Evolutionary conservation across 2,113 vertebrate species (phyloP), one percentile per base, ranked within the genome.

Genomic region (Trichomycterus rosablanca): DNA sequence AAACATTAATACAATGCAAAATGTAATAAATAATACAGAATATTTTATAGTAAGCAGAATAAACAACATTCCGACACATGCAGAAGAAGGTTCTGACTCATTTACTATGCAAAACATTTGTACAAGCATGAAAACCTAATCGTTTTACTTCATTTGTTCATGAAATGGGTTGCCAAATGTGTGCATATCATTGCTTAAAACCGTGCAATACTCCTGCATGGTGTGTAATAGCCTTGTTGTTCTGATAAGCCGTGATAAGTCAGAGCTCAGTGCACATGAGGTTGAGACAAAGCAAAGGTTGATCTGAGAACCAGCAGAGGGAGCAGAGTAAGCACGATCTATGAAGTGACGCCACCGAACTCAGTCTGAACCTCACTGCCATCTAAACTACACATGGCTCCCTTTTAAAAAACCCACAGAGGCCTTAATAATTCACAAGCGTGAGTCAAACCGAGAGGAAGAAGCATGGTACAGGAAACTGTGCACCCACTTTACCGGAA

Each of bases 401-500:
- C 18, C 50, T 37, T 40, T 52, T 2, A 52, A 45, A 70, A 66
- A 63, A 45, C 45, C 24, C 26, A 26, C 51, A 20, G 35, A 24
- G 48, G 46, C 48, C 24, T 74, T 46, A 71, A 74, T 69, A 59
- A 74, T 74, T 45, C 34, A 74, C 5, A 62, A 10, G 40, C 3
- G 4, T 35, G 32, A 34, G 23, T 39, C 57, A 66, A 42, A 50
- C 44, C 53, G 39, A 32, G 40, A 48, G 32, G 45, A n/a, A 26
- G 57, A 51, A 23, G 18, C 1, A 3, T 43, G 49, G 23, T 63
- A 26, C 53, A 28, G 50, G 35, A 66, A 59, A 54, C 55, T 54
- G 53, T 40, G 19, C 15, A 30, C 18, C 40, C 23, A 14, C 49
- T 20, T 30, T 60, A 54, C 32, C 40, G 54, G 45, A 49, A 42